Base-by-base conservation (phyloP, 2,888 invertebrate species). In the Myopa testacea region DNA sequence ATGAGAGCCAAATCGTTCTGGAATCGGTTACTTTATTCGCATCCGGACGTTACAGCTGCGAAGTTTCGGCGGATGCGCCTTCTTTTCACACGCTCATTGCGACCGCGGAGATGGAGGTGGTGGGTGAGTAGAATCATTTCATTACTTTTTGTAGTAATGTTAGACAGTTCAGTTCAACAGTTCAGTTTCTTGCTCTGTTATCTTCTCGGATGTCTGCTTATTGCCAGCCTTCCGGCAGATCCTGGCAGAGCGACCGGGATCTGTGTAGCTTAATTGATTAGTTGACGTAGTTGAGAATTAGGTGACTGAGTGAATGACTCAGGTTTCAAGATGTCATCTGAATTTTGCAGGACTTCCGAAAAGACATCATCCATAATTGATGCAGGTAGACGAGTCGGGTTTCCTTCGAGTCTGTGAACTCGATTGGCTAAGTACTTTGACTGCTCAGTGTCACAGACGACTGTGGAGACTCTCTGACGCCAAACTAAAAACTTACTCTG, bases 61-160 rank as follows among this genome's bases (percentile, higher is more conserved):
- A 89, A 84, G 89, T 89, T 81, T 89, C 89, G 78, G 89, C 89
- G 81, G 89, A 89, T 86, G 89, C 89, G 82, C 89, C 89, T 82
- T 89, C 89, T 76, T 89, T 89, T 84, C 89, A 89, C 84, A 89
- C 89, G 81, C 84, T 89, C 84, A 89, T 89, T 82, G 86, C 87
- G 78, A 86, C 89, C 52, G 88, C 88, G 72, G 89, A 89, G 84
- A 83, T 89, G 83, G 88, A 89, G 83, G 89, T 89, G 82, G 88
- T 89, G 83, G 89, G 89, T 89, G 83, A 88, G 88, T 86, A 10
- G 14, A 16, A 55, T 10, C 1, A 63, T 63, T 2, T 34, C 4
- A 2, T 63, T 26, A 4, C 3, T 34, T 63, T 34, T 63, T 45
- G 4, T 8, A 10, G 10, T 45, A 8, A 6, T 3, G 45, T 45